Conservation (phyloP, 2,888 invertebrate species). For the Drosophila atripex region DNA sequence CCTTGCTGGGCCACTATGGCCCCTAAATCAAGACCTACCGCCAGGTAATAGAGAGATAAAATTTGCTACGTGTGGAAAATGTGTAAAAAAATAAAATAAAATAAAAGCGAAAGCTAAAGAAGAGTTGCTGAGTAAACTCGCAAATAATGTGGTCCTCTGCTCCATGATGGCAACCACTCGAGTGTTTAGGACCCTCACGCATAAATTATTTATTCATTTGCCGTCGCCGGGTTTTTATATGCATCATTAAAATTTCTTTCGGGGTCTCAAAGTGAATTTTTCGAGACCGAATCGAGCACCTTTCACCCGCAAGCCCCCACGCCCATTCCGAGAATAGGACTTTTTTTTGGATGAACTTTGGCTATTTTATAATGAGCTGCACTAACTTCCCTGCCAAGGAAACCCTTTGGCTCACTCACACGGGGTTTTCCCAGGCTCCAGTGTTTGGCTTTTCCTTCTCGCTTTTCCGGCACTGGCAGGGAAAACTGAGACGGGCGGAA, state of each 20-base stretch:
- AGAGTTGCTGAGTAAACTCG: conserved; percentile 48
- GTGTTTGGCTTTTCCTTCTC: conserved; percentile 13
- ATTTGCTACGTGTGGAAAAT: conserved; percentile 75
- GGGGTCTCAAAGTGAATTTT: conserved; percentile 36
- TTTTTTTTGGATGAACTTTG: conserved; percentile 28
- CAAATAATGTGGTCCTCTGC: conserved; percentile 36
- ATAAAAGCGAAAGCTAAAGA: conserved; percentile 24
- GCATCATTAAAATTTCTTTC: conserved; percentile 65
- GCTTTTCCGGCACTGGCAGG: conserved; percentile 7
- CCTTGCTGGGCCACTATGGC: conserved; percentile 3
- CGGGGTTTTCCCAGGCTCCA: conserved; percentile 11
- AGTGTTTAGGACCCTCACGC: conserved; percentile 49
- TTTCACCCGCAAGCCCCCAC: conserved; percentile 9
- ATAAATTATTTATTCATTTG: conserved; percentile 79
- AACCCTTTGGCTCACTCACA: conserved; percentile 16
- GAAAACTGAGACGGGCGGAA: neutral
- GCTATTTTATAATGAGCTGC: conserved; percentile 64
- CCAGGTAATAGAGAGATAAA: conserved; percentile 74
- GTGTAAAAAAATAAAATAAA: conserved; percentile 29
- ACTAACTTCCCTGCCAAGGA: conserved; percentile 28
- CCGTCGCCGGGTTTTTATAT: conserved; percentile 63
- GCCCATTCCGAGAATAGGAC: conserved; percentile 10
- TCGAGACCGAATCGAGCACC: neutral
- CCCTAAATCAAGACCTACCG: conserved; percentile 39
- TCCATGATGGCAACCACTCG: conserved; percentile 26